These are phyloP conservation scores for Rotaria sp. DNA, from an alignment of 2,888 invertebrate species.

Conservation along the genomic window DNA sequence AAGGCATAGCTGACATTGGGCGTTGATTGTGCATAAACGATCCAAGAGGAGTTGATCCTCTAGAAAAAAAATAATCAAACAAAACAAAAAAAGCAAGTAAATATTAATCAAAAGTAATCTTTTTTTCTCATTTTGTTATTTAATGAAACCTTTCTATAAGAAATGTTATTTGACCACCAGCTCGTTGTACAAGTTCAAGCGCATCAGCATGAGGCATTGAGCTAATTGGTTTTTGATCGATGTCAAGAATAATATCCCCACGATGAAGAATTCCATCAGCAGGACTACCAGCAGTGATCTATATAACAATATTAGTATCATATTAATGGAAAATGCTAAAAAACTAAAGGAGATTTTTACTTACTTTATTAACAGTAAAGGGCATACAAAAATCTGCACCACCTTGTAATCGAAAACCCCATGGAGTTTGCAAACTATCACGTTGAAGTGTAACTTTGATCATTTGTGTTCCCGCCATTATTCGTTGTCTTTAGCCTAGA, in stretches of 20 bases:
- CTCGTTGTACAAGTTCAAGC: slow-evolving; percentile 61
- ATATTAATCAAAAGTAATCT: background rate
- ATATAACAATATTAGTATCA: slow-evolving; percentile 46
- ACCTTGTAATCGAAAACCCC: slow-evolving; percentile 55
- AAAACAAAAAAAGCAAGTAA: background rate
- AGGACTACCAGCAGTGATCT: slow-evolving; percentile 80
- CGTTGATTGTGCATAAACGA: background rate
- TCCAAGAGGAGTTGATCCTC: slow-evolving; percentile 31
- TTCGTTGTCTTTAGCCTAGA: background rate
- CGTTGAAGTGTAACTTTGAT: slow-evolving; percentile 50
- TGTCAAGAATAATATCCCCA: slow-evolving; percentile 81
- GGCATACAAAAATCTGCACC: slow-evolving; percentile 52
- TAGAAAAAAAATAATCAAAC: background rate
- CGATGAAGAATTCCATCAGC: slow-evolving; percentile 75
- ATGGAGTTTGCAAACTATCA: slow-evolving; percentile 53
- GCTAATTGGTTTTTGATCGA: slow-evolving; percentile 78
- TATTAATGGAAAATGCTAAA: background rate
- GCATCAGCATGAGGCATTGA: slow-evolving; percentile 83
- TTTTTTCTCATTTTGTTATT: background rate
- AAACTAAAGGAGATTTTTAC: slow-evolving; percentile 42
- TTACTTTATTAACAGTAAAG: slow-evolving; percentile 53
- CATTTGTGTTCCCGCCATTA: background rate
- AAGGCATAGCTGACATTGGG: slow-evolving; percentile 20
- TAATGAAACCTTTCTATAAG: slow-evolving; percentile 47
- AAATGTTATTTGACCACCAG: slow-evolving; percentile 51